These are phyloP conservation scores for Microctonus brassicae DNA, from an alignment of 2,888 invertebrate species.

Conservation along the genomic window DNA sequence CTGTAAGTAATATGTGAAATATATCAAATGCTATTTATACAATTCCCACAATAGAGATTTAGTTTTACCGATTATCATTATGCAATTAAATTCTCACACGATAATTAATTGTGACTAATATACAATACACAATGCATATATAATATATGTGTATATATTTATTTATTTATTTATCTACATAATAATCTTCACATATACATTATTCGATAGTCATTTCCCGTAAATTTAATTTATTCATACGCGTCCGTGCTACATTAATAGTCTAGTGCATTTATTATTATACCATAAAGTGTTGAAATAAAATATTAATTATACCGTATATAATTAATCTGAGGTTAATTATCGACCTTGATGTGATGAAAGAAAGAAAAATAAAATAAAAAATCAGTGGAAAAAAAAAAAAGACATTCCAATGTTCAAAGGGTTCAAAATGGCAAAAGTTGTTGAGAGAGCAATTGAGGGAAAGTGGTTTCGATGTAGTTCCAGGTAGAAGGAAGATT, in stretches of 20 bases:
- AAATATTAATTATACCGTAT: no score
- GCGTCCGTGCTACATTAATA: background rate
- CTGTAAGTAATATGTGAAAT: conserved; percentile 9
- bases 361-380: no score
- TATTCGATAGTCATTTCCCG: conserved; percentile 27
- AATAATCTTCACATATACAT: conserved; percentile 16
- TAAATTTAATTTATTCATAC: conserved; percentile 24
- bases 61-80: conserved; percentile 30
- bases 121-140: no score
- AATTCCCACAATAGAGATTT: conserved; percentile 34
- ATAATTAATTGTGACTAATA: background rate
- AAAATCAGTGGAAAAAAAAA: background rate
- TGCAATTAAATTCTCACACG: conserved; percentile 33
- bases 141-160: background rate
- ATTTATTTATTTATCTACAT: background rate
- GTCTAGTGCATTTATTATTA: no score
- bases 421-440: conserved; percentile 28
- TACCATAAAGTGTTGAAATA: no score
- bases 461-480: conserved; percentile 23
- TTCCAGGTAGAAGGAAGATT: background rate
- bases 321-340: no score
- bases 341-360: no score
- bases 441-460: conserved; percentile 27
- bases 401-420: background rate
- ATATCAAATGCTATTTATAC: conserved; percentile 14